These are phyloP conservation scores for Sebastes diploproa DNA, from an alignment of 2,797 vertebrate genomes.

Conservation along the genomic window DNA sequence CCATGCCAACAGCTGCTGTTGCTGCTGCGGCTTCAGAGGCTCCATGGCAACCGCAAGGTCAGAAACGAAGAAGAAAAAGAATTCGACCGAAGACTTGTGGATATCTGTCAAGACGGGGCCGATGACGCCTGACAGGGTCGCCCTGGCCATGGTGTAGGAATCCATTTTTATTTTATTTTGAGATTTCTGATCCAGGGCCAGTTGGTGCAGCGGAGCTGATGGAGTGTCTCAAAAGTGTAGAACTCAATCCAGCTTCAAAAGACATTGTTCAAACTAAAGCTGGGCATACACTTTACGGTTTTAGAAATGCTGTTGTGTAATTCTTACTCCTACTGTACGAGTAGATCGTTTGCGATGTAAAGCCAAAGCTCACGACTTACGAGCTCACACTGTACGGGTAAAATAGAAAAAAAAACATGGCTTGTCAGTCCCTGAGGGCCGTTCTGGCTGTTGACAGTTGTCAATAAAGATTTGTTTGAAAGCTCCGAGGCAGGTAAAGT, in stretches of 20 bases:
- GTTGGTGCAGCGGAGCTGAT: not conserved
- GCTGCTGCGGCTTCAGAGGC: constrained; percentile 40
- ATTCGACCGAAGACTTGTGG: constrained; percentile 90
- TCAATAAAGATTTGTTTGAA: no score
- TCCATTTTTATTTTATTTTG: not conserved
- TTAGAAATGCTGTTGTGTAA: no score
- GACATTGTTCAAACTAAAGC: not conserved
- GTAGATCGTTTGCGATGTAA: no score
- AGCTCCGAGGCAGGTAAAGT: no score
- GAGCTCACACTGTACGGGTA: no score
- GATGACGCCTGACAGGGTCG: constrained; percentile 86
- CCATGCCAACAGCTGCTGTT: constrained; percentile 59
- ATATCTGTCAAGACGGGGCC: constrained; percentile 92
- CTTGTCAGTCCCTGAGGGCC: fast-evolving
- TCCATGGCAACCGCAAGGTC: constrained; percentile 51
- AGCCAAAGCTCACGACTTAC: no score
- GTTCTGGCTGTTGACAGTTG: no score
- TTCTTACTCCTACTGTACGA: no score
- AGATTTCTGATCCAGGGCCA: not conserved
- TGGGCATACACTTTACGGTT: no score
- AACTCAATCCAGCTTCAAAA: not conserved
- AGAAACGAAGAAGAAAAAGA: constrained; percentile 85
- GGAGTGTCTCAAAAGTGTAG: not conserved
- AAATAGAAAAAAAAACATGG: no score
- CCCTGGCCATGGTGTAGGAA: constrained; percentile 67